Base-by-base conservation (phyloP, 2,113 vertebrate species). In the Chaetura pelagica region DNA sequence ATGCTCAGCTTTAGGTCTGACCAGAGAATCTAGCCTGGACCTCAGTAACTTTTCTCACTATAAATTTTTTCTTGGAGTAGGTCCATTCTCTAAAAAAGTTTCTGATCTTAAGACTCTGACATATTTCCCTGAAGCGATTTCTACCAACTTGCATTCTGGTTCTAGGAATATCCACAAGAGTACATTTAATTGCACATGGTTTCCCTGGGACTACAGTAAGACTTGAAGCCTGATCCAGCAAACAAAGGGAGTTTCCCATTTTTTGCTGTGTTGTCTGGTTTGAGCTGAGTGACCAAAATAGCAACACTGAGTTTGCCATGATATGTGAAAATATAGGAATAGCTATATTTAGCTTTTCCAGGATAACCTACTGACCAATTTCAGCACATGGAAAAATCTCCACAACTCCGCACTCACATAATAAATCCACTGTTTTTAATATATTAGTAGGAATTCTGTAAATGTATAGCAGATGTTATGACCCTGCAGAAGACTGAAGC, bases 401-500 rank as follows among this genome's bases (percentile, higher is more conserved):
- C 68, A 90, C 40, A n/a, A 34, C 73, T 91, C 59, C 7, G 27
- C 29, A 61, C 59, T 91, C 93, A 94, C 88, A 2, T 78, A 84
- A 94, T 94, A 96, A 94, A 94, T 94, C 73, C 55, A 38, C 3
- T 62, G 22, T 92, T 95, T 96, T 94, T 90, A 93, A 94, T 94
- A 91, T 94, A 79, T 94, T 64, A 67, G 52, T 71, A 92, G 57
- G 62, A 93, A 74, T 89, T 88, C 68, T 46, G 40, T 89, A 97
- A 97, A 96, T 89, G 80, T 49, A 67, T 76, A 95, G 58, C 94
- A 96, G 96, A 96, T 95, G 93, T 96, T 92, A 16, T 18, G 35
- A 84, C 30, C 85, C 76, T 84, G 12, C 61, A 68, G 52, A 69
- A 81, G 49, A 92, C 6, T 89, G 66, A 84, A 84, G 78, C 35